phyloP scores from a whole-genome alignment of 2,888 invertebrate species.

The Cheilosia grossa region DNA sequence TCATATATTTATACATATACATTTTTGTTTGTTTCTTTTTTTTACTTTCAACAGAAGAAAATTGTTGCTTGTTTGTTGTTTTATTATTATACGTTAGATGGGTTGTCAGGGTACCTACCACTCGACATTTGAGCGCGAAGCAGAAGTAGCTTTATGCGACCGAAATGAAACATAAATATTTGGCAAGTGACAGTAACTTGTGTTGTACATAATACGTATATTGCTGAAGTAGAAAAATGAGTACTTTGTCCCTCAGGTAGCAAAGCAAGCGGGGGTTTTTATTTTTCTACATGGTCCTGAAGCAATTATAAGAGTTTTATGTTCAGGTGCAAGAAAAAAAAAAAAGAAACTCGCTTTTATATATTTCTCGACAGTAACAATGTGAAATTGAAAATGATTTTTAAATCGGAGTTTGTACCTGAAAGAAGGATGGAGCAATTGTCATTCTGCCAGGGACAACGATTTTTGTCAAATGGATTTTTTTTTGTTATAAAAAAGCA shows the following conservation, averaged over 20 bases:
- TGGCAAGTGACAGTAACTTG: conserved; percentile 65
- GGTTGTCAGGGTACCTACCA: conserved; percentile 37
- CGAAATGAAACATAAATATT: conserved; percentile 67
- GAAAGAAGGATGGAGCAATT: neutral
- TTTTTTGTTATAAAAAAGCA: no score
- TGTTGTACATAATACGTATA: neutral
- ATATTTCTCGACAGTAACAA: neutral
- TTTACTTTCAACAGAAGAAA: conserved; percentile 34
- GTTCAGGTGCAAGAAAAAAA: conserved; percentile 18
- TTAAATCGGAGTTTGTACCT: neutral
- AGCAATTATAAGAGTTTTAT: conserved; percentile 29
- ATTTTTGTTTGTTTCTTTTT: conserved; percentile 13
- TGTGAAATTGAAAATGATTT: neutral
- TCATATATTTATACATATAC: conserved; percentile 17
- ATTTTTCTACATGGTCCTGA: neutral
- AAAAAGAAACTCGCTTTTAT: conserved; percentile 1
- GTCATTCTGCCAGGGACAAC: no score
- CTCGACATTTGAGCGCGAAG: conserved; percentile 47
- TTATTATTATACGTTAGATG: neutral
- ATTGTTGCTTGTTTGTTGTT: conserved; percentile 38
- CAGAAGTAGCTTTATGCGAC: conserved; percentile 26
- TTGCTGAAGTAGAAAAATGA: neutral
- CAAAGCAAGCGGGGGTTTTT: conserved; percentile 7
- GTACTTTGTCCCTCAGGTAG: conserved; percentile 27
- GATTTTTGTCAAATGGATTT: no score